phyloP scores from a whole-genome alignment of 2,797 vertebrate species.

The Micrastur ruficollis region DNA sequence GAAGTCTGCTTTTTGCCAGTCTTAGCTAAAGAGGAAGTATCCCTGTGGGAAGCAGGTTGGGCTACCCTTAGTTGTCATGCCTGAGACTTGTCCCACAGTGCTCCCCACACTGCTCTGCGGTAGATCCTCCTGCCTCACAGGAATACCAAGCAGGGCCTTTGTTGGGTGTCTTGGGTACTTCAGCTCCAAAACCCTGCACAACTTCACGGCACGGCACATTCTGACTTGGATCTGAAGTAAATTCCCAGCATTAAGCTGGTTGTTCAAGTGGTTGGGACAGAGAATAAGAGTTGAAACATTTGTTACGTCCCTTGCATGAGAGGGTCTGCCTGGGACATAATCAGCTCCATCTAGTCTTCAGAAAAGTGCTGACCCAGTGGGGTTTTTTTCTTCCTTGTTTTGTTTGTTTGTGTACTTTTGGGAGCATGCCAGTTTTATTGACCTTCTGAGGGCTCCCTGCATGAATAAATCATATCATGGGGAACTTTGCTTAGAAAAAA shows the following conservation, averaged over 20 bases:
- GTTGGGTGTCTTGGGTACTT: neutral
- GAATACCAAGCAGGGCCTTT: neutral
- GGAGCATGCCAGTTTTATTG: conserved; percentile 54
- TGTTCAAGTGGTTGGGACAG: neutral
- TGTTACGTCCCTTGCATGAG: neutral
- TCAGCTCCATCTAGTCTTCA: conserved; percentile 44
- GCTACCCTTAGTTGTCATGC: neutral
- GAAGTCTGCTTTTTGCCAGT: neutral
- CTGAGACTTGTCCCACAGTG: neutral
- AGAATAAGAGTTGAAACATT: conserved; percentile 9
- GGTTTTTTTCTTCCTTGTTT: neutral
- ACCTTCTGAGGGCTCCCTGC: conserved; percentile 41
- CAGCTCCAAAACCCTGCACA: neutral
- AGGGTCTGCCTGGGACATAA: conserved; percentile 24
- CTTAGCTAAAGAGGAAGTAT: neutral
- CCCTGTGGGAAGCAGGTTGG: neutral
- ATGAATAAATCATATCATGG: conserved; percentile 50
- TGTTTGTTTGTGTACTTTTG: conserved; percentile 36
- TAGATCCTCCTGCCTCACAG: neutral
- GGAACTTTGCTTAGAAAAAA: neutral
- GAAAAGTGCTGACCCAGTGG: conserved; percentile 41
- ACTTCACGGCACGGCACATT: neutral
- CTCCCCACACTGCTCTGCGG: neutral
- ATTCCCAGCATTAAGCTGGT: neutral
- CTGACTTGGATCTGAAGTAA: conserved; percentile 29